Conservation (phyloP, 2,113 vertebrate species). For the Proteles cristata region DNA sequence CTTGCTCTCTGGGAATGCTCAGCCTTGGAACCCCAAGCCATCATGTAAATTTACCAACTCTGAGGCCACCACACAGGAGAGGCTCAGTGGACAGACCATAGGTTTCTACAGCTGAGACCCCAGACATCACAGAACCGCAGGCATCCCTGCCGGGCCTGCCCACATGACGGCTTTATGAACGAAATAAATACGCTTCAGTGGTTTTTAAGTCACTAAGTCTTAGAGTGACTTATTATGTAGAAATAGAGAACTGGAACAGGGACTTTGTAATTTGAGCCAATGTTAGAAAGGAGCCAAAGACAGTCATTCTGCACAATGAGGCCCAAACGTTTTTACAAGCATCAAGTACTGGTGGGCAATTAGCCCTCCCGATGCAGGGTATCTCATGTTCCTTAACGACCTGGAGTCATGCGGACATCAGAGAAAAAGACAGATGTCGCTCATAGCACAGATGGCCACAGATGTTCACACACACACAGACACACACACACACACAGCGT, state of each 20-base stretch:
- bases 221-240: neutral
- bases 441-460: neutral
- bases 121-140: neutral
- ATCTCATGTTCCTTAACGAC: neutral
- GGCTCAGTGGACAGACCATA: neutral
- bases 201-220: neutral
- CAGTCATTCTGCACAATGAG: neutral
- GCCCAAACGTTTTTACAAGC: neutral
- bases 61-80: neutral
- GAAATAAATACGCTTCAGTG: neutral
- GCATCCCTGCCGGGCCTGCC: neutral
- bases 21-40: neutral
- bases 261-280: neutral
- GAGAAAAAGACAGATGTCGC: neutral
- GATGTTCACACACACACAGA: neutral
- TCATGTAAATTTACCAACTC: neutral
- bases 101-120: neutral
- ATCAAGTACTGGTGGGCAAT: neutral
- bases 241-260: neutral
- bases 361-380: neutral
- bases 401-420: neutral
- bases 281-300: neutral
- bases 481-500: neutral
- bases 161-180: neutral
- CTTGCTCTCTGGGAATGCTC: neutral